Conservation (phyloP, 2,113 vertebrate species). For the Triplophysa rosa region DNA sequence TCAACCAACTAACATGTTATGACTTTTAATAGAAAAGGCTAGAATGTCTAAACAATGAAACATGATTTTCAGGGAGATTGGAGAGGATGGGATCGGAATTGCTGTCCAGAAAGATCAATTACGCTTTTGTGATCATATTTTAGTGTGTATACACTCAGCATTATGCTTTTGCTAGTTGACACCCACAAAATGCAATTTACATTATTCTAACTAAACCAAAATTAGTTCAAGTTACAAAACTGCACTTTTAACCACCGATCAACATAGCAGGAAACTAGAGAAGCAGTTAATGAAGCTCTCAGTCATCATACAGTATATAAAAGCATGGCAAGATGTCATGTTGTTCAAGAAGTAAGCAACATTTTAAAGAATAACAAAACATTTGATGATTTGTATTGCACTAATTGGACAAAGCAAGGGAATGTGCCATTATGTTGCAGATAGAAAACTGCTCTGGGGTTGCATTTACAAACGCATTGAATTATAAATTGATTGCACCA, state of each 20-base stretch:
- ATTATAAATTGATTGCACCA: slow-evolving; percentile 2
- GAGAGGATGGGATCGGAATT: slow-evolving; percentile 39
- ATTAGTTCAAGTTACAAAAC: slow-evolving; percentile 26
- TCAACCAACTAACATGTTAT: neutral
- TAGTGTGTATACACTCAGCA: slow-evolving; percentile 1
- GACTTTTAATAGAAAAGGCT: neutral
- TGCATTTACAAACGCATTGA: neutral
- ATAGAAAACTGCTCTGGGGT: neutral
- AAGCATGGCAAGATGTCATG: neutral
- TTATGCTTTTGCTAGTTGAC: slow-evolving; percentile 33
- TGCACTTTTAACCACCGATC: slow-evolving; percentile 14
- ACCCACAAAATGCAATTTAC: slow-evolving; percentile 26
- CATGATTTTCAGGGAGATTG: slow-evolving; percentile 15
- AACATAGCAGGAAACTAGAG: slow-evolving; percentile 35
- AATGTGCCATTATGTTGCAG: slow-evolving; percentile 3
- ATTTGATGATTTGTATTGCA: neutral
- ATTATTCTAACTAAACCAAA: slow-evolving; percentile 32
- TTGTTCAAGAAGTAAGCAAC: neutral
- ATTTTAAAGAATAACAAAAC: neutral
- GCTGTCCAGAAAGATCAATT: slow-evolving; percentile 44
- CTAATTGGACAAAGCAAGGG: slow-evolving; percentile 9
- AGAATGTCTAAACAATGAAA: slow-evolving; percentile 17
- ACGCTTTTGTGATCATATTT: slow-evolving; percentile 20
- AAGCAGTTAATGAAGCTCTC: slow-evolving; percentile 17
- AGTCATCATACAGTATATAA: slow-evolving; percentile 17